Percentiles rank a stretch among this genome's conserved stretches.
phyloP scores from a whole-genome alignment of 2,888 invertebrate genomes.

The Apodemia duryi region DNA sequence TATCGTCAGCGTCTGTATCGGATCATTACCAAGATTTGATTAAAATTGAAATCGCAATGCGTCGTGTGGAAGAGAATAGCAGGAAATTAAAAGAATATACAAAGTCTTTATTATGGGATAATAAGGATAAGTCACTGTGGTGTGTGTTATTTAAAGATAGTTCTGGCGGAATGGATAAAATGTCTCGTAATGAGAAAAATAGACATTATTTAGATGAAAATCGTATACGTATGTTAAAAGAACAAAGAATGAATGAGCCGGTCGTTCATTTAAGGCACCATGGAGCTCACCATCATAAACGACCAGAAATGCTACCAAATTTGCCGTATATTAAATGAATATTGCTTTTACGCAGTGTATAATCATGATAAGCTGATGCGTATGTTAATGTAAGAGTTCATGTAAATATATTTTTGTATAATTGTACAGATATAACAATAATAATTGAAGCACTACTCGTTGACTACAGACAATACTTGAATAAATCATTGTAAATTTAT shows the following conservation, averaged over 20 bases:
- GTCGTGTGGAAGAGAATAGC: slow-evolving; percentile 74
- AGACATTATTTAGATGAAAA: slow-evolving; percentile 57
- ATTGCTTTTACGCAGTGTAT: slow-evolving; percentile 25
- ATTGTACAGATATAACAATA: slow-evolving; percentile 42
- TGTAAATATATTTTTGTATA: slow-evolving; percentile 63
- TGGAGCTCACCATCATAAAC: slow-evolving; percentile 62
- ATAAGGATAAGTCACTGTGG: slow-evolving; percentile 74
- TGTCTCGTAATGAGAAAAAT: slow-evolving; percentile 43
- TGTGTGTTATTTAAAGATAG: slow-evolving; percentile 75
- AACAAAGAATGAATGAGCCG: slow-evolving; percentile 66
- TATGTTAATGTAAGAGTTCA: slow-evolving; percentile 39
- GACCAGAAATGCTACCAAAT: slow-evolving; percentile 56
- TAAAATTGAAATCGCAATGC: slow-evolving; percentile 76
- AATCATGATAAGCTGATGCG: slow-evolving; percentile 25
- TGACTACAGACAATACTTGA: slow-evolving; percentile 59
- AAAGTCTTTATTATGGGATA: slow-evolving; percentile 72
- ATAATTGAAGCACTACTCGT: slow-evolving; percentile 47
- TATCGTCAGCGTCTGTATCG: slow-evolving; percentile 53
- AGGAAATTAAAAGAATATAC: slow-evolving; percentile 73
- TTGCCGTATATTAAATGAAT: slow-evolving; percentile 64
- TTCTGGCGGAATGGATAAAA: slow-evolving; percentile 50
- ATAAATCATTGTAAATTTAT: slow-evolving; percentile 42
- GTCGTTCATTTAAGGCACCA: slow-evolving; percentile 70
- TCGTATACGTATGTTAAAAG: slow-evolving; percentile 58
- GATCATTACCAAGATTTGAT: slow-evolving; percentile 75